Evolutionary conservation across 2,797 vertebrate species (phyloP).

Genomic region (Sebastolobus altivelis): DNA sequence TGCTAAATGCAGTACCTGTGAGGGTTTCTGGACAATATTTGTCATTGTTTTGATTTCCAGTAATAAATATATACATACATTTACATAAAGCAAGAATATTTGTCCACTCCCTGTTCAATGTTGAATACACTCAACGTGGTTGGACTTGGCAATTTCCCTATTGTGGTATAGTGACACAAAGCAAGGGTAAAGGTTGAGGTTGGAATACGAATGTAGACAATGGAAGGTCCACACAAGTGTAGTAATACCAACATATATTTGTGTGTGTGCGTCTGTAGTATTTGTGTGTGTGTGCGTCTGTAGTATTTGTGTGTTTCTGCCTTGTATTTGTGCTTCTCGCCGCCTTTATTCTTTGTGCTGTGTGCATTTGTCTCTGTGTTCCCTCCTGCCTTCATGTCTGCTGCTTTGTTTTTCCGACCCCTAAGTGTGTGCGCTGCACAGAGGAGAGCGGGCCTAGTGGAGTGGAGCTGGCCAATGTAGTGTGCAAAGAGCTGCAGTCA

Average conservation of each 20-base stretch:
- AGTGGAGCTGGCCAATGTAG: conserved; percentile 74
- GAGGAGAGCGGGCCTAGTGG: conserved; percentile 51
- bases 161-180: not conserved
- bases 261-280: not conserved
- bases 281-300: not conserved
- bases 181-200: not conserved
- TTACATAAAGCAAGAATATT: too few relatives aligned
- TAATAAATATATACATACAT: too few relatives aligned
- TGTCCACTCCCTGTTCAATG: not conserved
- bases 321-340: conserved; percentile 2
- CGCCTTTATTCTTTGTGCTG: conserved; percentile 14
- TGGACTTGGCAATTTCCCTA: not conserved
- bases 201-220: not conserved
- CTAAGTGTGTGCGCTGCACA: conserved; percentile 2
- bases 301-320: not conserved
- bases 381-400: conserved; percentile 19
- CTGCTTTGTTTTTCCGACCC: conserved; percentile 10
- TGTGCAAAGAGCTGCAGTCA: conserved; percentile 79
- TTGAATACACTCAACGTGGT: not conserved
- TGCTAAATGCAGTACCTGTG: too few relatives aligned
- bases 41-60: too few relatives aligned
- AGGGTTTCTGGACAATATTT: too few relatives aligned
- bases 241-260: not conserved
- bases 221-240: not conserved
- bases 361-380: conserved; percentile 22